These are phyloP conservation scores for Drosophila guanche DNA, from an alignment of 1,140 invertebrate species.

Conservation along the genomic window DNA sequence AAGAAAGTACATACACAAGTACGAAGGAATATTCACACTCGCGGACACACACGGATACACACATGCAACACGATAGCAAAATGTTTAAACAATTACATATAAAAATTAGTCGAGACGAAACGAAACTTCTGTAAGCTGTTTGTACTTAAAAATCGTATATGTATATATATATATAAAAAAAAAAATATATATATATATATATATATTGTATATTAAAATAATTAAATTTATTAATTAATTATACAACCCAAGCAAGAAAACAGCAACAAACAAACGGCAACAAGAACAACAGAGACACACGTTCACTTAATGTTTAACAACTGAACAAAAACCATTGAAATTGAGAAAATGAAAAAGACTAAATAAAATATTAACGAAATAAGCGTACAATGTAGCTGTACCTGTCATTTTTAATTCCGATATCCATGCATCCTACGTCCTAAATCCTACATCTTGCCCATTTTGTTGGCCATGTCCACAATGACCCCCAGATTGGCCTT, in stretches of 20 bases:
- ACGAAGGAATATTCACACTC: slow-evolving; percentile 21
- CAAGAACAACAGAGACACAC: slow-evolving; percentile 58
- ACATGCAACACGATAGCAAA: slow-evolving; percentile 55
- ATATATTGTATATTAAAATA: slow-evolving; percentile 24
- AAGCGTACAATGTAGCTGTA: slow-evolving; percentile 38
- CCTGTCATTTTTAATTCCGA: neutral
- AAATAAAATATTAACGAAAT: slow-evolving; percentile 81
- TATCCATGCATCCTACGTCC: neutral
- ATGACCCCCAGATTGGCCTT: slow-evolving; percentile 62
- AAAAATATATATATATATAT: slow-evolving; percentile 26
- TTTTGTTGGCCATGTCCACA: slow-evolving; percentile 52
- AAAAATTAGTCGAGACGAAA: slow-evolving; percentile 38
- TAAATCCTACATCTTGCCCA: neutral
- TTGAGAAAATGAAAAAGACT: slow-evolving; percentile 80
- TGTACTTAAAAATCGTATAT: slow-evolving; percentile 66
- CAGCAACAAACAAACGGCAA: slow-evolving; percentile 35
- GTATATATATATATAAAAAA: slow-evolving; percentile 21
- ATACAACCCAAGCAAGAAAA: slow-evolving; percentile 66
- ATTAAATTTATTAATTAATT: slow-evolving; percentile 81
- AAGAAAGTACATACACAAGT: slow-evolving; percentile 30
- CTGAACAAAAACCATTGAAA: slow-evolving; percentile 69
- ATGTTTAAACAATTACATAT: slow-evolving; percentile 56
- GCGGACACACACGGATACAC: slow-evolving; percentile 17
- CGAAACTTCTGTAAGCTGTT: slow-evolving; percentile 62
- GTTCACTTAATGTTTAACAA: slow-evolving; percentile 65